Percentiles rank a stretch among this genome's conserved stretches.
Evolutionary conservation across 1,140 invertebrate species (phyloP).

Genomic region (Eueides isabella): DNA sequence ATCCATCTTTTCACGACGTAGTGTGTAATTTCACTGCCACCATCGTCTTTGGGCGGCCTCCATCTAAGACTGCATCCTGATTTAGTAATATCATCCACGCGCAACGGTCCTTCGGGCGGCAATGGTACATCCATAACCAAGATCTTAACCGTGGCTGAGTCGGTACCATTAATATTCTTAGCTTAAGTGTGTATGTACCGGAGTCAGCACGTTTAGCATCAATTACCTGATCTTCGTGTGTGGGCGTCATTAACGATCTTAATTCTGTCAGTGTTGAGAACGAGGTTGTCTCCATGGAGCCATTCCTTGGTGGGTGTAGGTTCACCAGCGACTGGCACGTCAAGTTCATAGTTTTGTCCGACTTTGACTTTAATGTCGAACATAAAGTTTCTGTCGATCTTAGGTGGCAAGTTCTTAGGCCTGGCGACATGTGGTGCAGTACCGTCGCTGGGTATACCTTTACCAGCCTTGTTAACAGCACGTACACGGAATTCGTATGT

Average conservation of each 20-base stretch:
- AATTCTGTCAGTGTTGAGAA: slow-evolving; percentile 91
- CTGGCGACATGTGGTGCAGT: slow-evolving; percentile 94
- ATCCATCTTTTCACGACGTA: slow-evolving; percentile 98
- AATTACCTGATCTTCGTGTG: slow-evolving; percentile 92
- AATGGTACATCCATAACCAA: slow-evolving; percentile 94
- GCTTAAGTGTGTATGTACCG: slow-evolving; percentile 94
- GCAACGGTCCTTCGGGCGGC: slow-evolving; percentile 94
- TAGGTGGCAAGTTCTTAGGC: slow-evolving; percentile 94
- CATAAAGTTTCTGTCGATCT: slow-evolving; percentile 96
- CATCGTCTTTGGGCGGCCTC: slow-evolving; percentile 96
- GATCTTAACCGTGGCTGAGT: slow-evolving; percentile 93
- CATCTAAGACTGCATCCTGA: slow-evolving; percentile 91
- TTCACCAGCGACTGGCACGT: slow-evolving; percentile 96
- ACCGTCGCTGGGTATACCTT: slow-evolving; percentile 94
- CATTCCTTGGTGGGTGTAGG: slow-evolving; percentile 97
- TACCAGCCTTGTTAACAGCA: slow-evolving; percentile 97
- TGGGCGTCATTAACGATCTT: slow-evolving; percentile 94
- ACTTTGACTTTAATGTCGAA: slow-evolving; percentile 95
- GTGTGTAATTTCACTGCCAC: slow-evolving; percentile 94
- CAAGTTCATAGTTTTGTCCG: slow-evolving; percentile 96
- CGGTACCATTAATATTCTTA: slow-evolving; percentile 95
- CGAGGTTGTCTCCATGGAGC: slow-evolving; percentile 90
- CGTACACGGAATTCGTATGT: slow-evolving; percentile 96
- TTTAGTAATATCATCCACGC: slow-evolving; percentile 92
- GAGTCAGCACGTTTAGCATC: slow-evolving; percentile 95